phyloP scores from a whole-genome alignment of 2,113 vertebrate species.

The Actinemys pallida region DNA sequence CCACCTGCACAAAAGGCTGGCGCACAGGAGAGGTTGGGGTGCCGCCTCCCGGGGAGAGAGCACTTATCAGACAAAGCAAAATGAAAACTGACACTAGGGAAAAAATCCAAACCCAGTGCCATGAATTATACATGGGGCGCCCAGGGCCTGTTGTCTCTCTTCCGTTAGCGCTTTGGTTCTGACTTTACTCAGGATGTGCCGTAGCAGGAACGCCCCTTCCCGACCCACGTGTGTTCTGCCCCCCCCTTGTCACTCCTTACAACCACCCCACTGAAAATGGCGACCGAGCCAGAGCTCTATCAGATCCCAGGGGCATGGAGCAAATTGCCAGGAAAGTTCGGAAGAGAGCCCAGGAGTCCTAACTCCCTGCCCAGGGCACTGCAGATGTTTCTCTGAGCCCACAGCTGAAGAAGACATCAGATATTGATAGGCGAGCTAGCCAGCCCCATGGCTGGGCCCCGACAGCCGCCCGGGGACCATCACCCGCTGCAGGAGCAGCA shows the following conservation, averaged over 20 bases:
- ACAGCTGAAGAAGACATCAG: not conserved
- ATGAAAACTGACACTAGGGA: not conserved
- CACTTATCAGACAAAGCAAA: constrained; percentile 29
- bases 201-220: accelerated
- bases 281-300: not conserved
- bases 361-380: accelerated
- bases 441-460: not conserved
- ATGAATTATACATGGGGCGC: constrained; percentile 33
- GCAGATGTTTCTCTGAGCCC: not conserved
- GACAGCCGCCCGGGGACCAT: accelerated
- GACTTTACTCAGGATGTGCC: too few species aligned
- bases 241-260: not conserved
- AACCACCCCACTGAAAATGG: not conserved
- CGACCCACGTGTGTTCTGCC: not conserved
- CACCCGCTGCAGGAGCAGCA: too few species aligned
- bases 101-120: not conserved
- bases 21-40: accelerated
- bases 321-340: not conserved
- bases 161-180: not conserved
- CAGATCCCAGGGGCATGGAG: not conserved
- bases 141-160: accelerated
- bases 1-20: accelerated
- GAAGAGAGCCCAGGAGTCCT: not conserved
- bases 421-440: not conserved
- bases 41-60: not conserved